Conservation (phyloP, 2,113 vertebrate species). For the Atractosteus spatula region DNA sequence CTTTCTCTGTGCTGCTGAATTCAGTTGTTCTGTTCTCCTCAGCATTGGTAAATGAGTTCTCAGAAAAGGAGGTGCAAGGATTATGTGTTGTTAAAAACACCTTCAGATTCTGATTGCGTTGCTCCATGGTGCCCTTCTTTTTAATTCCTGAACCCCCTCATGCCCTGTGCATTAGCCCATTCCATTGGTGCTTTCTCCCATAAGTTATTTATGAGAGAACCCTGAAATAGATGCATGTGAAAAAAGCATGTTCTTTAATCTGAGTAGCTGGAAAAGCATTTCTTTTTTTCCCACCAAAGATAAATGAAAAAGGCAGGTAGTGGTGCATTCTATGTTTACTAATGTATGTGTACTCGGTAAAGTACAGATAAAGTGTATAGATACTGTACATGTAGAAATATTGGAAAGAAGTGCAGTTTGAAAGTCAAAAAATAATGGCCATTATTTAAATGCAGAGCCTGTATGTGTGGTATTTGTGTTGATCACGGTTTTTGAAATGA, state of each 20-base stretch:
- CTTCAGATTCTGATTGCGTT: neutral
- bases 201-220: conserved; percentile 56
- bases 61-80: neutral
- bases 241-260: conserved; percentile 48
- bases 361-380: too few relatives aligned
- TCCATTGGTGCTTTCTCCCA: conserved; percentile 29
- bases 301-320: conserved; percentile 45
- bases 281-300: conserved; percentile 65
- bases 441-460: conserved; percentile 8
- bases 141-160: conserved; percentile 35
- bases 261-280: conserved; percentile 48
- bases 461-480: conserved; percentile 16
- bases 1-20: neutral
- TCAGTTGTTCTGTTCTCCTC: neutral
- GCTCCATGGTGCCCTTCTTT: neutral
- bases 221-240: conserved; percentile 56
- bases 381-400: too few relatives aligned
- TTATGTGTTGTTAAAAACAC: neutral
- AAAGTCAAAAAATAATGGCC: neutral
- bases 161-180: conserved; percentile 32
- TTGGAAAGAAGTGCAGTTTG: neutral
- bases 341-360: conserved; percentile 28
- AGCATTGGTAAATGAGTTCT: neutral
- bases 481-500: conserved; percentile 17
- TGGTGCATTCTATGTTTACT: conserved; percentile 53